phyloP scores from a whole-genome alignment of 2,113 vertebrate species.

The Anolis carolinensis region DNA sequence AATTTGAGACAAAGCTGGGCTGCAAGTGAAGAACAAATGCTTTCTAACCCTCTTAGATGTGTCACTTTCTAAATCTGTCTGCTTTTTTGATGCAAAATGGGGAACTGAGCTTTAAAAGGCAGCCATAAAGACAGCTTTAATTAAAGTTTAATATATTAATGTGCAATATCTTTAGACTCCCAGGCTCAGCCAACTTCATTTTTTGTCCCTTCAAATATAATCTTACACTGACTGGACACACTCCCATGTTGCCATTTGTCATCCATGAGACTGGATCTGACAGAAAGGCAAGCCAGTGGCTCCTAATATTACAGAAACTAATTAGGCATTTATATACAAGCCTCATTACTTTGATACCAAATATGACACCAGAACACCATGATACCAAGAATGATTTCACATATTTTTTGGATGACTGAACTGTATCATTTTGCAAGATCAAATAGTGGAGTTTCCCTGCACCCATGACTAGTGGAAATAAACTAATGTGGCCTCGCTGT shows the following conservation, averaged over 20 bases:
- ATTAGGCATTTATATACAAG: conserved; percentile 40
- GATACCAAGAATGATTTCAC: conserved; percentile 41
- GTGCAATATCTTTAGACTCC: background rate
- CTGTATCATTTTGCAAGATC: conserved; percentile 22
- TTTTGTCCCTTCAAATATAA: conserved; percentile 28
- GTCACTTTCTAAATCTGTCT: conserved; percentile 9
- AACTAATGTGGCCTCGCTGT: background rate
- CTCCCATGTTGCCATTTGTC: conserved; percentile 22
- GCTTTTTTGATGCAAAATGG: background rate
- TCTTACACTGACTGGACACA: conserved; percentile 4
- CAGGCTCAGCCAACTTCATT: background rate
- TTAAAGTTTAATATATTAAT: conserved; percentile 35
- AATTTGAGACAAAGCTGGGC: background rate
- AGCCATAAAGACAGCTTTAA: background rate
- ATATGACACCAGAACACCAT: conserved; percentile 34
- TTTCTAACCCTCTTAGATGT: background rate
- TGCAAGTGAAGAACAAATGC: background rate
- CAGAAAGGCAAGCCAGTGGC: background rate
- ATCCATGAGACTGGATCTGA: background rate
- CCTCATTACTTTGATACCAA: conserved; percentile 24
- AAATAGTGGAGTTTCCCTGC: background rate
- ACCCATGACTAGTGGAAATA: background rate
- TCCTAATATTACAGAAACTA: conserved; percentile 46
- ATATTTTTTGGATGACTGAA: conserved; percentile 39
- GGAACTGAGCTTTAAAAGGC: background rate